phyloP scores from a whole-genome alignment of 2,888 invertebrate genomes.

The Poecilus cupreus region DNA sequence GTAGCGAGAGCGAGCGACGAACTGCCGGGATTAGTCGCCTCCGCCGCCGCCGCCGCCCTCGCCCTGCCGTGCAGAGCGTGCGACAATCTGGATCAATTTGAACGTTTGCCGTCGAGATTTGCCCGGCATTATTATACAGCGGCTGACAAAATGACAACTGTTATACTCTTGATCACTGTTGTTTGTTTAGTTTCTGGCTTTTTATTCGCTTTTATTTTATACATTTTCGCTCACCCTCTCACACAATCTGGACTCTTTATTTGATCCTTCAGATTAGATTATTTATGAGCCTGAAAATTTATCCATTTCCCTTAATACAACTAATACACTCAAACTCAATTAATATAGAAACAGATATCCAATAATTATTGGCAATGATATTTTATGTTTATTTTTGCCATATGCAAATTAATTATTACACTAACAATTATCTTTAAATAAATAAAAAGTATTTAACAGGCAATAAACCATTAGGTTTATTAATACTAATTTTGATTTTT shows the following conservation, averaged over 20 bases:
- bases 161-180: conserved; percentile 40
- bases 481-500: too few relatives aligned
- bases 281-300: too few relatives aligned
- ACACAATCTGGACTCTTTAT: too few relatives aligned
- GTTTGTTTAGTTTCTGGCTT: conserved; percentile 51
- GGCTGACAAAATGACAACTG: conserved; percentile 57
- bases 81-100: conserved; percentile 55
- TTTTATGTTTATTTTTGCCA: too few relatives aligned
- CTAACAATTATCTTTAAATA: too few relatives aligned
- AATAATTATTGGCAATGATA: too few relatives aligned
- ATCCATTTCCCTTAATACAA: too few relatives aligned
- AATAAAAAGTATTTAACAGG: too few relatives aligned
- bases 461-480: too few relatives aligned
- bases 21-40: conserved; percentile 15
- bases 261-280: not conserved
- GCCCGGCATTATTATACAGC: conserved; percentile 42
- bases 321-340: too few relatives aligned
- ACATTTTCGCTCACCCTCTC: not conserved
- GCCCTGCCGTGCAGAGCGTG: not conserved
- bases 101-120: conserved; percentile 56
- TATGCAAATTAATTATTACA: too few relatives aligned
- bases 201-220: not conserved
- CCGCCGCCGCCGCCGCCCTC: not conserved
- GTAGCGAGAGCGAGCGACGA: conserved; percentile 51
- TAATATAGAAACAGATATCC: too few relatives aligned